Evolutionary conservation across 2,797 vertebrate genomes (phyloP).

Genomic region (Cyprinella venusta): DNA sequence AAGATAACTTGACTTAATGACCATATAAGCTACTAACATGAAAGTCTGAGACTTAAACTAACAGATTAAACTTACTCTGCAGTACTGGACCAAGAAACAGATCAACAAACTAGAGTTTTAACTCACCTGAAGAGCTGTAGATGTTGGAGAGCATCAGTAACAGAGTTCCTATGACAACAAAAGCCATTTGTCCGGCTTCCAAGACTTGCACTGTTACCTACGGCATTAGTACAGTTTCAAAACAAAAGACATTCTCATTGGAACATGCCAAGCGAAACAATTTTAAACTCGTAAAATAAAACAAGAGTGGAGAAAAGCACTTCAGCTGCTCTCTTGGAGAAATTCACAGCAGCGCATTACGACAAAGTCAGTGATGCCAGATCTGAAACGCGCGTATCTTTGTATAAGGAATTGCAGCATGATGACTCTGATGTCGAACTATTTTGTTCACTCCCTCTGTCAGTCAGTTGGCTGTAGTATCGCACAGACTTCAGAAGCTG

Average conservation of each 20-base stretch:
- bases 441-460: conserved; percentile 18
- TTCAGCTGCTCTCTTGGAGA: conserved; percentile 8
- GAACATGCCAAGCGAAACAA: neutral
- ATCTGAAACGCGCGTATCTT: neutral
- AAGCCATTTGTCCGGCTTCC: conserved; percentile 46
- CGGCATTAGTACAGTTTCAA: conserved; percentile 1
- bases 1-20: neutral
- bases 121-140: conserved; percentile 55
- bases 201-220: conserved; percentile 6
- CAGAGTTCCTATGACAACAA: conserved; percentile 16
- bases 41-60: neutral
- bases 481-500: conserved; percentile 14
- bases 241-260: neutral
- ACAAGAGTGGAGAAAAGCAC: neutral
- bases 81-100: neutral
- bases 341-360: neutral
- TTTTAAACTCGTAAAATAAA: neutral
- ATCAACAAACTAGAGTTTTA: conserved; percentile 9
- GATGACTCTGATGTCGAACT: neutral
- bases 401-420: conserved; percentile 8
- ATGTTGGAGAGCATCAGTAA: conserved; percentile 40
- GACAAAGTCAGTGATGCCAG: conserved; percentile 4
- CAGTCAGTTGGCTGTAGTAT: neutral
- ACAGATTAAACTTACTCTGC: neutral
- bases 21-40: neutral